Conservation (phyloP, 2,797 vertebrate genomes). For the Brotula barbata region DNA sequence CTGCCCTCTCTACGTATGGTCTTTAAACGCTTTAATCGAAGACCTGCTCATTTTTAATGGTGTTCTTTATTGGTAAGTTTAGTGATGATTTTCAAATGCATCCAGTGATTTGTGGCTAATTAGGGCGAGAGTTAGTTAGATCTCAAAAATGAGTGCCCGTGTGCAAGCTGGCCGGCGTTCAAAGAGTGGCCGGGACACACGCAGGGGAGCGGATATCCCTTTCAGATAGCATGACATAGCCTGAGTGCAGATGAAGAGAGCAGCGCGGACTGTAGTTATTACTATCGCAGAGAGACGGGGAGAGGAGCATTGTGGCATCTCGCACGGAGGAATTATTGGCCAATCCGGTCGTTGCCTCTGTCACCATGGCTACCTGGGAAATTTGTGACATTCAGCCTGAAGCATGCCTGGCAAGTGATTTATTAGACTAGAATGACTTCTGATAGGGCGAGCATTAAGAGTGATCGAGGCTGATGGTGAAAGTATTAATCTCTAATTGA, state of each 20-base stretch:
- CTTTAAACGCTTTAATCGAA: conserved; percentile 70
- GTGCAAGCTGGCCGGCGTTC: conserved; percentile 19
- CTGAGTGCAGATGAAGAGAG: conserved; percentile 46
- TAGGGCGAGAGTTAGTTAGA: conserved; percentile 60
- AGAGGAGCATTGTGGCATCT: conserved; percentile 46
- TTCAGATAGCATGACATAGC: conserved; percentile 19
- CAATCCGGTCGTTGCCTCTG: conserved; percentile 45
- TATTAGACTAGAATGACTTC: conserved; percentile 47
- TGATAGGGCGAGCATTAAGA: conserved; percentile 34
- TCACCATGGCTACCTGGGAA: conserved; percentile 62
- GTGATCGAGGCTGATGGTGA: conserved; percentile 31
- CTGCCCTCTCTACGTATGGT: conserved; percentile 63
- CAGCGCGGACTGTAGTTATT: conserved; percentile 39
- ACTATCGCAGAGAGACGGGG: conserved; percentile 24
- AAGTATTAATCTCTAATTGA: conserved; percentile 53
- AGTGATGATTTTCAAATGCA: conserved; percentile 74
- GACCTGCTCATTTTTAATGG: conserved; percentile 71
- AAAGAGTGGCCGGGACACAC: conserved; percentile 39
- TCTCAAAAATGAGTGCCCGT: conserved; percentile 57
- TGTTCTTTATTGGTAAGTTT: conserved; percentile 73
- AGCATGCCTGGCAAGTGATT: conserved; percentile 50
- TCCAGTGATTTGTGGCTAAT: conserved; percentile 71
- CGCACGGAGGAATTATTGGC: conserved; percentile 50
- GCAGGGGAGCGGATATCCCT: conserved; percentile 12
- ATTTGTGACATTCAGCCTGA: conserved; percentile 44